Evolutionary conservation across 2,888 invertebrate species (phyloP).

Genomic region (Petrophora chlorosata): DNA sequence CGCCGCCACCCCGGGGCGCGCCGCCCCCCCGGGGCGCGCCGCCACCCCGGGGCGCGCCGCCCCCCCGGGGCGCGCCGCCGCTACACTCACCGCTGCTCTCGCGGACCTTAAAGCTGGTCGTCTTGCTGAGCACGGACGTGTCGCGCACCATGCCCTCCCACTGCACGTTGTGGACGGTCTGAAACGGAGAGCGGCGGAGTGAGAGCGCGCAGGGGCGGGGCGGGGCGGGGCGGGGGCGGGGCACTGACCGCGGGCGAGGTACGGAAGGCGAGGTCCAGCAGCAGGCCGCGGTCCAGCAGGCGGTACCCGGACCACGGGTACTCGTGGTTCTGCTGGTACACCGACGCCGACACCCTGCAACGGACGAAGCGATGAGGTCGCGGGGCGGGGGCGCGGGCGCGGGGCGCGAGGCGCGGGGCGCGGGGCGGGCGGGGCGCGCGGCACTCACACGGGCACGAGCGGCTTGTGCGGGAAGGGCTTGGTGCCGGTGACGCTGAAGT

Average conservation of each 20-base stretch:
- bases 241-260: constrained; percentile 82
- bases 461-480: constrained; percentile 92
- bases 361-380: not conserved
- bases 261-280: constrained; percentile 89
- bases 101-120: constrained; percentile 89
- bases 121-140: constrained; percentile 87
- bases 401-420: constrained; percentile 17
- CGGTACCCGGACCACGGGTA: constrained; percentile 93
- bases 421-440: not conserved
- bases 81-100: constrained; percentile 87
- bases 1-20: not conserved
- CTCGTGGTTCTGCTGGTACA: constrained; percentile 91
- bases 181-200: constrained; percentile 14
- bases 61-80: not conserved
- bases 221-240: not conserved
- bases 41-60: not conserved
- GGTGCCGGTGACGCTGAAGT: constrained; percentile 90
- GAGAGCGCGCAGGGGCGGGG: not conserved
- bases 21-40: not conserved
- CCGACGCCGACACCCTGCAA: constrained; percentile 86
- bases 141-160: constrained; percentile 95
- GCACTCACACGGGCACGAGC: constrained; percentile 86
- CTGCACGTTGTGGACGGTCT: constrained; percentile 92
- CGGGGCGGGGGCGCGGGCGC: constrained; percentile 26
- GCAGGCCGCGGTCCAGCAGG: constrained; percentile 89